These are phyloP conservation scores for Branchipolynoe longqiensis DNA, from an alignment of 2,888 invertebrate species.

Conservation along the genomic window DNA sequence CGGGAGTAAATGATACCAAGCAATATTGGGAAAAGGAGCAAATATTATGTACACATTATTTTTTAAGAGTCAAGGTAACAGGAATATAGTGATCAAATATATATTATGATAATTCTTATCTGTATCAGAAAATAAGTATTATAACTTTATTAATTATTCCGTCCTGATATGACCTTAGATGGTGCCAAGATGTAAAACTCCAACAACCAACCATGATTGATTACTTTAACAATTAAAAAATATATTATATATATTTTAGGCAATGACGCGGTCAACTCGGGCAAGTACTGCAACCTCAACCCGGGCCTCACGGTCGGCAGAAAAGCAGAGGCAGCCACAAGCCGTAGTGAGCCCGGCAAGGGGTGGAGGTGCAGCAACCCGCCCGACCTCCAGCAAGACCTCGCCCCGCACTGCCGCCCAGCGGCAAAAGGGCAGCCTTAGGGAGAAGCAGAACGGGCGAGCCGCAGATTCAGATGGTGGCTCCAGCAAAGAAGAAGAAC, in stretches of 20 bases:
- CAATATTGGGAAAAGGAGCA: too few species aligned
- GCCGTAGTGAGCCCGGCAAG: neutral
- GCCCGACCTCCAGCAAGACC: neutral
- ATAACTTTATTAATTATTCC: neutral
- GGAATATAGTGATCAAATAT: too few species aligned
- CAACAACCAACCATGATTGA: neutral
- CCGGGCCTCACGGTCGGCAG: conserved; percentile 18
- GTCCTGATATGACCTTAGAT: neutral
- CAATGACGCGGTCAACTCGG: conserved; percentile 35
- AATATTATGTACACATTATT: too few species aligned
- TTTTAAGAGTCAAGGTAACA: too few species aligned
- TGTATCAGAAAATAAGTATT: neutral
- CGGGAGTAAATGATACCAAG: too few species aligned
- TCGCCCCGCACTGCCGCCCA: neutral
- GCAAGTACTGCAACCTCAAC: conserved; percentile 12
- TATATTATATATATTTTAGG: neutral
- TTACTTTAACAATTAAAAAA: neutral
- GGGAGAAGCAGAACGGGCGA: conserved; percentile 17
- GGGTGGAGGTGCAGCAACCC: neutral
- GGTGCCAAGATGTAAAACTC: neutral
- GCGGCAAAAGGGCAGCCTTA: neutral
- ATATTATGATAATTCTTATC: too few species aligned
- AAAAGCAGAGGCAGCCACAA: conserved; percentile 7
- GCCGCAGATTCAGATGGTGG: neutral
- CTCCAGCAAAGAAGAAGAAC: neutral